A percentile compares a stretch with the other conserved stretches of the same genome.
These are phyloP conservation scores for Escarpia spicata DNA, from an alignment of 2,888 invertebrate genomes.

Conservation along the genomic window DNA sequence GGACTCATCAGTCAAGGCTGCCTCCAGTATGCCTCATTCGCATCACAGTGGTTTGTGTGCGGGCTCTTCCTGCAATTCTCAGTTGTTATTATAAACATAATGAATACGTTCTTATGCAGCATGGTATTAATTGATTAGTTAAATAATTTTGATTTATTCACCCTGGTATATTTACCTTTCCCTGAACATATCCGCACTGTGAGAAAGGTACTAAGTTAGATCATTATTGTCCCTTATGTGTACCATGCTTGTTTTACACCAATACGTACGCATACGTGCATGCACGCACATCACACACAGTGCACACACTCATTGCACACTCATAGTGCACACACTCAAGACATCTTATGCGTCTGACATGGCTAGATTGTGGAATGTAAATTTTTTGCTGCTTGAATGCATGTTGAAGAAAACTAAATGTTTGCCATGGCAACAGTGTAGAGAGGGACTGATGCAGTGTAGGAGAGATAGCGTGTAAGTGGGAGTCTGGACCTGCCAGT, in stretches of 20 bases:
- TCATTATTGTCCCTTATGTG: background rate
- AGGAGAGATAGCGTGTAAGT: background rate
- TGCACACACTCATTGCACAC: background rate
- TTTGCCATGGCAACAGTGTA: background rate
- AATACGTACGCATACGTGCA: background rate
- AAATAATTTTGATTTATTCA: background rate
- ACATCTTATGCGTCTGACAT: background rate
- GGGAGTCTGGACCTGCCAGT: background rate
- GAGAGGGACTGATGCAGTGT: background rate
- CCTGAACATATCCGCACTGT: background rate
- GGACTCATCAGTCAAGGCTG: no score
- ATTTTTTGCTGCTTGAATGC: background rate
- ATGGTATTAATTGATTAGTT: no score
- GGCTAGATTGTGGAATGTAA: background rate
- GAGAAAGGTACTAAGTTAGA: no score
- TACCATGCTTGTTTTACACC: background rate
- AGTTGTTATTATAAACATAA: no score
- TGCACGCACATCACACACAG: background rate
- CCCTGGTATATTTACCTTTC: background rate
- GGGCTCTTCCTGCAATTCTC: no score
- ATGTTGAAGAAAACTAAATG: background rate
- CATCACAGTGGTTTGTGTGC: no score
- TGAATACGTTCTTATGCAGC: no score
- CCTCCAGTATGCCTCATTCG: no score
- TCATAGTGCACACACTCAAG: background rate